Evolutionary conservation across 2,113 vertebrate genomes (phyloP).

Genomic region (Calidris pygmaea): DNA sequence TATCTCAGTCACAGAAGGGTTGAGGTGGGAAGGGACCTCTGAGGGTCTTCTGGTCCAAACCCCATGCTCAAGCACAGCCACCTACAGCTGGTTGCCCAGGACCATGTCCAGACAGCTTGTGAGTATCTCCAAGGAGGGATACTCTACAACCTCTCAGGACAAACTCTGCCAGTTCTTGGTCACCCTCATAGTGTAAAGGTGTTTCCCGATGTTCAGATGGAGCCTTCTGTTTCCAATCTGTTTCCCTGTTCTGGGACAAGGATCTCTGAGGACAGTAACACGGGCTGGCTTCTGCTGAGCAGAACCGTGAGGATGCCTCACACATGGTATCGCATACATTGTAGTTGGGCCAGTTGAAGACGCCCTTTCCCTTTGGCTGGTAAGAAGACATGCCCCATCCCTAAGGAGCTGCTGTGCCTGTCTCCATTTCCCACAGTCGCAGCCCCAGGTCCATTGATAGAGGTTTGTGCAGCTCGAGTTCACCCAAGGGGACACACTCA

Average conservation of each 20-base stretch:
- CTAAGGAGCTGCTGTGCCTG: not conserved
- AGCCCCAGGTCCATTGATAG: not conserved
- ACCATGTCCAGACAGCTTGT: not conserved
- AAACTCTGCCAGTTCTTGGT: not conserved
- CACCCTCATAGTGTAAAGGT: not conserved
- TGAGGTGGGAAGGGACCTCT: not conserved
- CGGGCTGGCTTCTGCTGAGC: not conserved
- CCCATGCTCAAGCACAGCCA: not conserved
- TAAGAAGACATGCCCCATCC: not conserved
- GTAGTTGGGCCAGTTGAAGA: not conserved
- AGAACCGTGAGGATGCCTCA: not conserved
- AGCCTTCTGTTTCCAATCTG: not conserved
- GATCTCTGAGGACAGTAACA: not conserved
- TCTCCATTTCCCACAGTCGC: not conserved
- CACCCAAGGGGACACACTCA: not conserved
- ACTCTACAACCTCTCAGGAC: not conserved
- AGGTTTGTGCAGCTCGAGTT: not conserved
- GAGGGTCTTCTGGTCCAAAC: not conserved
- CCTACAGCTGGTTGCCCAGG: not conserved
- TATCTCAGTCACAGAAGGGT: not conserved
- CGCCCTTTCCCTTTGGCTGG: not conserved
- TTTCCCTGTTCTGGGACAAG: not conserved
- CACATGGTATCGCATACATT: fast-evolving
- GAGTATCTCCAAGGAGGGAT: not conserved
- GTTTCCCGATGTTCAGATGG: not conserved